Base-by-base conservation (phyloP, 2,113 vertebrate genomes). In the Raja brachyura region DNA sequence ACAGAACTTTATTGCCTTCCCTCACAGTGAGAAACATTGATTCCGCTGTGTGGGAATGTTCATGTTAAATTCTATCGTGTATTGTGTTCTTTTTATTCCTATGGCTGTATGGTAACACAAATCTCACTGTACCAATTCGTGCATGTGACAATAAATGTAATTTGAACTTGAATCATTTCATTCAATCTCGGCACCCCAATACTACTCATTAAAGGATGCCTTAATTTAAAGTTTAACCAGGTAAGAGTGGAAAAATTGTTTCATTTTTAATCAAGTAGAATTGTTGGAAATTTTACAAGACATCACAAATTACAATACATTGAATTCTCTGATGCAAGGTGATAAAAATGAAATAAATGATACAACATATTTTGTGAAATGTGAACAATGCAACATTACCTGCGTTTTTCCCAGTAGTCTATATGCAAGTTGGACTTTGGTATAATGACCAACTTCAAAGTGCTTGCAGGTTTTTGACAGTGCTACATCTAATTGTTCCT, bases 391-490 rank as follows among this genome's bases (percentile, higher is more conserved):
- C 59, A 93, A 31, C 20, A 76, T 61, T 95, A 99, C 99, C 97
- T 99, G 98, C 93, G 98, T 99, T 96, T 99, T 99, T 22, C 98
- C 98, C 94, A 99, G 97, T 83, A 99, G 97, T 25, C 97, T 97
- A 94, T 99, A 99, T 20, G 98, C 98, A 94, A 98, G 97, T 93
- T 99, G 98, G 95, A 99, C 98, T 94, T 98, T 99, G 93, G 98
- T 99, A 94, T 99, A 99, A 96, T 99, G 98, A 88, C 94, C 94
- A 90, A 98, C 95, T 94, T 99, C 99, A 96, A 99, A 99, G 96
- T 99, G 97, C 96, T 99, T 99, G 94, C 99, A 99, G 94, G 99
- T 99, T 96, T 98, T 99, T 16, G 98, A 99, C 93, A 99, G 96
- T 0, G 99, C 99, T 93, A 99, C 98, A 0, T 99, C 98, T 94